Base-by-base conservation (phyloP, 2,888 invertebrate species). In the Syrphus vitripennis region DNA sequence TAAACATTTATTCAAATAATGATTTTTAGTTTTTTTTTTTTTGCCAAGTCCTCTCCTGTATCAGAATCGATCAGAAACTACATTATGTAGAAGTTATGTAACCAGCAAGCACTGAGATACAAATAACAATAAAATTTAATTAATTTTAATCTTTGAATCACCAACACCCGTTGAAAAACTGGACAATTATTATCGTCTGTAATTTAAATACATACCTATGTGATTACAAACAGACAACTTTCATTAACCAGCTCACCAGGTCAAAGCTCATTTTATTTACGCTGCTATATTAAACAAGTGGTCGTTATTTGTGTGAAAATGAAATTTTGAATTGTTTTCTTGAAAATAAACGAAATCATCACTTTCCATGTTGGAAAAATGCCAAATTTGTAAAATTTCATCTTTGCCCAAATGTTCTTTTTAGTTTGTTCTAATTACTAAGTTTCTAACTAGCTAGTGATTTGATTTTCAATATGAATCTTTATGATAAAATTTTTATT, bases 191-290 rank as follows among this genome's bases (percentile, higher is more conserved):
- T 12, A 14, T 65, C 16, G 12, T 29, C 9, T 6, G 12, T 4
- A 45, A 42, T 24, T 19, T 26, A n/a, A 63, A 29, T 12, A 12
- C 21, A 45, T 6, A 29, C 7, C 3, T 34, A 9, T 29, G 7
- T 3, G 6, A 42, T 29, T 16, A 42, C 2, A 10, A 10, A 19
- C 42, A 24, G 40, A 29, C 42, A 37, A 12, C 6, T 48, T 40
- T 53, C 10, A 63, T 63, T 37, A 63, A 74, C 12, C 10, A 77
- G 65, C 71, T 72, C 65, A 72, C 65, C 42, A 34, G 82, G 71
- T 82, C 82, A 72, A 65, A 71, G 77, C 19, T 77, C 57, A 82
- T 40, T 61, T 59, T 40, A 72, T 82, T 65, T 16, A 57, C 63
- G 57, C 42, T n/a, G 48, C 63, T 48, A 21, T 16, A 34, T 14